Percentiles rank a stretch among this genome's conserved stretches.
These are phyloP conservation scores for Philereme vetulata DNA, from an alignment of 2,888 invertebrate genomes.

Conservation along the genomic window DNA sequence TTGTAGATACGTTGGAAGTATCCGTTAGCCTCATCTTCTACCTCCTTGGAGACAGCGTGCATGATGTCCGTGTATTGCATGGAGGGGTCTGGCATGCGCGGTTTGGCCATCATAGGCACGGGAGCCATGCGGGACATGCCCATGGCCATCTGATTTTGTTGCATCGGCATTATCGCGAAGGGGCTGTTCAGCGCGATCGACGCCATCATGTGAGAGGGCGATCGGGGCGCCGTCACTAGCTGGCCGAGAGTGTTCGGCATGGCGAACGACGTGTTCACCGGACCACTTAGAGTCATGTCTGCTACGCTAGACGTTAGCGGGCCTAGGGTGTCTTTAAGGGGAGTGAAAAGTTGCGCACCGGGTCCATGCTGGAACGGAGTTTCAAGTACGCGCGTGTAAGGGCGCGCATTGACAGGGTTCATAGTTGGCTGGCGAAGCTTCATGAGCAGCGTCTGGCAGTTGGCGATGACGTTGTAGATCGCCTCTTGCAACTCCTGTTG, in stretches of 20 bases:
- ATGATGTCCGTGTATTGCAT: slow-evolving; percentile 91
- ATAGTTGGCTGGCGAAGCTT: slow-evolving; percentile 87
- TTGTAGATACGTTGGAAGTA: slow-evolving; percentile 99
- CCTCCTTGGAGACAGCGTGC: slow-evolving; percentile 94
- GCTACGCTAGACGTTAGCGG: slow-evolving; percentile 90
- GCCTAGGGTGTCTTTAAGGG: slow-evolving; percentile 89
- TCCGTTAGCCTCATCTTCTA: slow-evolving; percentile 99
- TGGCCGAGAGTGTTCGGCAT: slow-evolving; percentile 88
- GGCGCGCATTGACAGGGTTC: slow-evolving; percentile 86
- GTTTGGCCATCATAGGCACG: slow-evolving; percentile 85
- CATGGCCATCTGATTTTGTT: slow-evolving; percentile 84
- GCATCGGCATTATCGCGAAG: slow-evolving; percentile 89
- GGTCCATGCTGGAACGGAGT: slow-evolving; percentile 88
- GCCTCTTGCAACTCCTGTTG: slow-evolving; percentile 94
- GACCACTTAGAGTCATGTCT: slow-evolving; percentile 89
- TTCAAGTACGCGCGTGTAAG: slow-evolving; percentile 88
- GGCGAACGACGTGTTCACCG: slow-evolving; percentile 88
- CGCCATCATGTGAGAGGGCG: slow-evolving; percentile 91
- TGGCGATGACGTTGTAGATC: slow-evolving; percentile 92
- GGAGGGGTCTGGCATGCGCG: slow-evolving; percentile 80
- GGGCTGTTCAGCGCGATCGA: slow-evolving; percentile 88
- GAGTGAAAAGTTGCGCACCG: slow-evolving; percentile 88
- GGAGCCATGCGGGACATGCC: slow-evolving; percentile 89
- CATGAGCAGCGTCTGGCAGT: slow-evolving; percentile 89
- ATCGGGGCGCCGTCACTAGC: slow-evolving; percentile 91